Percentiles rank a stretch among this genome's conserved stretches.
phyloP scores from a whole-genome alignment of 92 coral and sea anemone genomes.

The Porites lobata region DNA sequence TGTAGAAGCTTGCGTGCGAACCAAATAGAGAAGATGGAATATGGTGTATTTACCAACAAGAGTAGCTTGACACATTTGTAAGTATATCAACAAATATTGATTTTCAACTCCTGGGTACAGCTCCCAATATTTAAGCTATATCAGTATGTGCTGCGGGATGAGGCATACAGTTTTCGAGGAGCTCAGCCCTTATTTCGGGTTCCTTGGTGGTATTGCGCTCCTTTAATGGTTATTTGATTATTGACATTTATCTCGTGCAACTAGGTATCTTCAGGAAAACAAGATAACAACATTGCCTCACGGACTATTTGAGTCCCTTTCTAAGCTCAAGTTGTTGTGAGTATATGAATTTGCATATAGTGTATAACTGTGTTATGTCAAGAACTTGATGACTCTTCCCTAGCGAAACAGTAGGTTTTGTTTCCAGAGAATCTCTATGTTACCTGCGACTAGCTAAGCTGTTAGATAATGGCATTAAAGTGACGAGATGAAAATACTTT shows the following conservation, averaged over 20 bases:
- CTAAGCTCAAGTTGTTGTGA: neutral
- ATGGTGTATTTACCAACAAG: constrained; percentile 9
- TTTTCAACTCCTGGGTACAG: neutral
- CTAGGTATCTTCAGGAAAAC: constrained; percentile 4
- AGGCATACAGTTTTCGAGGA: neutral
- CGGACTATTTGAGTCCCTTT: neutral
- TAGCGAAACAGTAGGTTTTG: no score
- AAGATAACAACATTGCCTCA: neutral
- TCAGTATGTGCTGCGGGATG: neutral
- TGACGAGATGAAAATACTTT: no score
- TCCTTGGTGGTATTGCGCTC: neutral
- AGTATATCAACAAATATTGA: neutral
- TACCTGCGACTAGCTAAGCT: no score
- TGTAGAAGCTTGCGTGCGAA: constrained; percentile 21
- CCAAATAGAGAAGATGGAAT: constrained; percentile 6
- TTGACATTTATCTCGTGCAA: neutral
- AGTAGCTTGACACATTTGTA: constrained; percentile 29
- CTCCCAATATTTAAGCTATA: neutral
- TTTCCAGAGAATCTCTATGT: no score
- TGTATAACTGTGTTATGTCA: neutral
- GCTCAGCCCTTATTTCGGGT: neutral
- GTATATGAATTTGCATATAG: neutral
- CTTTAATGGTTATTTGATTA: neutral
- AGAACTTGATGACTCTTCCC: no score
- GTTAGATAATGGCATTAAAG: no score